Evolutionary conservation across 1,140 invertebrate genomes (phyloP).

Genomic region (Berghia stephanieae): DNA sequence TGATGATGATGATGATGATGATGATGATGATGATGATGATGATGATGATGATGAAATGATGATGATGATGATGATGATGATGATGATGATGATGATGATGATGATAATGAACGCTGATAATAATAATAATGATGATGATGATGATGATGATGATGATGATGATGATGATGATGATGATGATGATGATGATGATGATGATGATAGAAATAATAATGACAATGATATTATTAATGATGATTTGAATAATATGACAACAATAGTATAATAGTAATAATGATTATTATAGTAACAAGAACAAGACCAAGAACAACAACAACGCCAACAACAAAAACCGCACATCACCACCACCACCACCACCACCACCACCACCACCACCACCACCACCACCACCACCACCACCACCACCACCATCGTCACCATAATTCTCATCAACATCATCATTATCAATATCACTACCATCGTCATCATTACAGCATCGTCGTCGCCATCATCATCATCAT

Average conservation of each 20-base stretch:
- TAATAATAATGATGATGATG: neutral
- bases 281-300: neutral
- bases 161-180: neutral
- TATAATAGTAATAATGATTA: neutral
- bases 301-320: neutral
- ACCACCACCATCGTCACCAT: no score
- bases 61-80: neutral
- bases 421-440: no score
- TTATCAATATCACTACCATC: no score
- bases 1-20: conserved; percentile 2
- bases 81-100: neutral
- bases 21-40: neutral
- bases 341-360: no score
- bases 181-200: no score
- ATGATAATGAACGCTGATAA: no score
- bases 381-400: no score
- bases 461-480: no score
- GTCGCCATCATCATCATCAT: no score
- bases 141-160: neutral
- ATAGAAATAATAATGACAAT: neutral
- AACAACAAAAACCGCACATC: neutral
- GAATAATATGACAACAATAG: neutral
- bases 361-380: no score
- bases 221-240: neutral
- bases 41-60: neutral